Base-by-base conservation (phyloP, 2,113 vertebrate genomes). In the Eupsittula cactorum region DNA sequence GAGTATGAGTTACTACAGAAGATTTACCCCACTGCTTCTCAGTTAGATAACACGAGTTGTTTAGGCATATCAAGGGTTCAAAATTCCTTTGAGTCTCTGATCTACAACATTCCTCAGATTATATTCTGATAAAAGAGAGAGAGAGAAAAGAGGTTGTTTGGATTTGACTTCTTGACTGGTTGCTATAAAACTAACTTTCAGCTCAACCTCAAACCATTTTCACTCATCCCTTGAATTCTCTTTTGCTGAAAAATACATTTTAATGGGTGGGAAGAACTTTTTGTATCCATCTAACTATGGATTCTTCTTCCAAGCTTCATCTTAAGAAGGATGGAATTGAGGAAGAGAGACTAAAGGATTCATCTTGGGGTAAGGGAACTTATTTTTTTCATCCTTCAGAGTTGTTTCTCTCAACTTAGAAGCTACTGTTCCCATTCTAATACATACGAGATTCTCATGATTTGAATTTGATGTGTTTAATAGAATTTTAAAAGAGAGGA, bases 271-370 rank as follows among this genome's bases (percentile, higher is more conserved):
- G n/a, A 75, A 41, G 85, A 77, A 77, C 46, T 57, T 91, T 0
- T 78, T 90, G 31, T 64, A 81, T 86, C 33, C 46, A 46, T 92
- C 70, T 95, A 95, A 92, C 57, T 93, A 80, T 91, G 68, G 82
- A 60, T 88, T 88, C 92, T 91, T 94, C 85, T 88, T 93, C 59
- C 63, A 90, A 86, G 49, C 85, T 80, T 96, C 82, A 74, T 86
- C 46, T 93, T 94, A 88, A 88, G 71, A 81, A 83, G 64, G 64
- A 74, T 92, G 79, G 82, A 83, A 93, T 86, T 88, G 79, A 83
- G 76, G 71, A 92, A 91, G 37, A 91, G 71, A 90, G 63, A 88
- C 82, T 93, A 86, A 90, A 92, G 33, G 27, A 78, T 83, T 90
- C n/a, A 41, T 83, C 63, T 88, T 64, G 37, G 31, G 50, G 74